Conservation (phyloP, 2,113 vertebrate species). For the Chlamydotis undulata region DNA sequence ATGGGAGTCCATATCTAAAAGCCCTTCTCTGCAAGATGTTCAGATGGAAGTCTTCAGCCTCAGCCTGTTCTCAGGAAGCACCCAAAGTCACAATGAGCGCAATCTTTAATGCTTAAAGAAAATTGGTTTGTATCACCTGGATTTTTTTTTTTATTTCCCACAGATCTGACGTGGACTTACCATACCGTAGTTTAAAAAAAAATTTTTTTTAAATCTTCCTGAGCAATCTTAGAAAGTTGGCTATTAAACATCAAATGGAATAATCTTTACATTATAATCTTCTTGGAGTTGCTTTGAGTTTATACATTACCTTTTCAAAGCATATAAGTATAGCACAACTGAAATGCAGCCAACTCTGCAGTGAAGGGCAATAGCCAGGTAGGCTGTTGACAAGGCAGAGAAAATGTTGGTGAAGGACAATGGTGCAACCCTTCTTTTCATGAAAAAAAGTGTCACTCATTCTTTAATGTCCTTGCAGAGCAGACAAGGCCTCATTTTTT, state of each 20-base stretch:
- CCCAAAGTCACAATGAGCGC: accelerated
- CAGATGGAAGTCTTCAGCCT: neutral
- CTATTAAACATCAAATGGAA: neutral
- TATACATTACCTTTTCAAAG: neutral
- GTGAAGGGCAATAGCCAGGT: neutral
- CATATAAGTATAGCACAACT: neutral
- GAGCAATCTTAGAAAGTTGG: neutral
- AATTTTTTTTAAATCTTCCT: neutral
- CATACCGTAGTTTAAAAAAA: neutral
- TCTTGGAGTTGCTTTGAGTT: neutral
- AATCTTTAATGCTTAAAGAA: neutral
- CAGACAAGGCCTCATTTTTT: slow-evolving; percentile 48
- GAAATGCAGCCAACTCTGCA: neutral
- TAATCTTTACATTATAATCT: neutral
- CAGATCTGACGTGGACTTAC: accelerated
- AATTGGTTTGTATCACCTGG: neutral
- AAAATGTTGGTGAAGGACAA: slow-evolving; percentile 38
- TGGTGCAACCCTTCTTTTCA: neutral
- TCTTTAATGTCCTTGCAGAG: slow-evolving; percentile 19
- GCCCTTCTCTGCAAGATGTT: neutral
- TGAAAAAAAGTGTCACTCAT: slow-evolving; percentile 9
- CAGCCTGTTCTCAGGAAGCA: neutral
- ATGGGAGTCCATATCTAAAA: neutral
- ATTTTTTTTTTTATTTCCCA: neutral
- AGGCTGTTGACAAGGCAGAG: slow-evolving; percentile 15